Evolutionary conservation across 2,113 vertebrate species (phyloP).

Genomic region (Tupaia chinensis): DNA sequence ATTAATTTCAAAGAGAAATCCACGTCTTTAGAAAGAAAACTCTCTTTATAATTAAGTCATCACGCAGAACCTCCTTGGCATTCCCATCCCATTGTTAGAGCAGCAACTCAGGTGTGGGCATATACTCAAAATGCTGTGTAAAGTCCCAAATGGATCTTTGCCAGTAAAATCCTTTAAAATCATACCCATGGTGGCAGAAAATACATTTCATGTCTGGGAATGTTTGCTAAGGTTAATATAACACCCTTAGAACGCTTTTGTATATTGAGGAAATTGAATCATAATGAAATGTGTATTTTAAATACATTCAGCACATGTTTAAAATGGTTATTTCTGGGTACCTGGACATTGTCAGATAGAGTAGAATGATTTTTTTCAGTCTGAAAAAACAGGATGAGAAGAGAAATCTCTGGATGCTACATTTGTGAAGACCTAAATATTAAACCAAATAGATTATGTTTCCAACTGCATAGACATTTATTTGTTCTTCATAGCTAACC

Average conservation of each 20-base stretch:
- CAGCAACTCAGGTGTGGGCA: not conserved
- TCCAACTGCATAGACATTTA: not conserved
- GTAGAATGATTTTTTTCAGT: not conserved
- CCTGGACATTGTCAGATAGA: not conserved
- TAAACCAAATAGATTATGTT: not conserved
- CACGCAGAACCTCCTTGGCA: not conserved
- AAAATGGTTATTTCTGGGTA: conserved; percentile 9
- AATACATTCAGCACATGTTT: not conserved
- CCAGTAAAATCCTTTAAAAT: not conserved
- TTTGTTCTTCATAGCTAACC: not conserved
- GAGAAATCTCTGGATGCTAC: not conserved
- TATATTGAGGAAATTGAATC: not conserved
- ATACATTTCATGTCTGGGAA: not conserved
- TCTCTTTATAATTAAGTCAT: conserved; percentile 33
- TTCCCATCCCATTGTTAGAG: not conserved
- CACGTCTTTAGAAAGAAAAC: conserved; percentile 7
- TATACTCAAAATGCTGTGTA: rapidly evolving
- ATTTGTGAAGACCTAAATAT: not conserved
- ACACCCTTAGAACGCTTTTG: not conserved
- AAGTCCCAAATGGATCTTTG: not conserved
- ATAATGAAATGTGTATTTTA: conserved; percentile 22
- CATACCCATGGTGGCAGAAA: not conserved
- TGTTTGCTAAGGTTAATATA: not conserved
- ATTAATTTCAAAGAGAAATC: conserved; percentile 53
- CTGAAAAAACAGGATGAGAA: not conserved